Evolutionary conservation across 1,140 invertebrate genomes (phyloP), one percentile per base, ranked within the genome.

Genomic region (Lepidotrigona ventralis): DNA sequence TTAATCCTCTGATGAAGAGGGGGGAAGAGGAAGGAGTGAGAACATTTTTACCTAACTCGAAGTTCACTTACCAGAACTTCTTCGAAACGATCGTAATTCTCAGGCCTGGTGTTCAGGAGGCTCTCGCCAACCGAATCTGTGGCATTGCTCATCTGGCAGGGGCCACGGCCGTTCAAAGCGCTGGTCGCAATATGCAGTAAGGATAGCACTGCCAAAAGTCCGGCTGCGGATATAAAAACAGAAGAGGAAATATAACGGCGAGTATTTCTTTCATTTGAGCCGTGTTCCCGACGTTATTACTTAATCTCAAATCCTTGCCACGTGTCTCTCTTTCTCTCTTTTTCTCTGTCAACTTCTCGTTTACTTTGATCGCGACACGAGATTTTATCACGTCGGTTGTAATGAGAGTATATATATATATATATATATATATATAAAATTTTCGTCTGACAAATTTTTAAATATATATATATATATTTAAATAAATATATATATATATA

Each of bases 1-100:
- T 53, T 54, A n/a, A 78, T 69, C 46, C 68, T 5, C 12, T 33
- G 58, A 69, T 29, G 9, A 4, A 69, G 21, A 2, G 3, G 23
- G 15, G 63, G n/a, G 2, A 19, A 26, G 12, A 2, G 33, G 33
- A 33, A 33, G 33, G 33, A 33, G 33, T 33, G 33, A 33, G 19
- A 8, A 56, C 29, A 51, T 21, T 53, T 70, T 70, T 75, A 39
- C n/a, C 46, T 70, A 11, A 56, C 39, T 39, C 39, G 39, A 39
- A 39, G 39, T 54, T 23, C 39, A 80, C 87, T 90, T 87, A 93
- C 91, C 86, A 92, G 69, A 84, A 93, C 91, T 81, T 93, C 91
- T 75, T 93, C 92, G 63, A 93, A 93, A n/a, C 91, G 91, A 85
- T 92, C 91, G 51, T 91, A 92, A 82, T 88, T 90, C 56, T 93